Base-by-base conservation (phyloP, 1,140 invertebrate genomes). In the Drosophila carrolli region DNA sequence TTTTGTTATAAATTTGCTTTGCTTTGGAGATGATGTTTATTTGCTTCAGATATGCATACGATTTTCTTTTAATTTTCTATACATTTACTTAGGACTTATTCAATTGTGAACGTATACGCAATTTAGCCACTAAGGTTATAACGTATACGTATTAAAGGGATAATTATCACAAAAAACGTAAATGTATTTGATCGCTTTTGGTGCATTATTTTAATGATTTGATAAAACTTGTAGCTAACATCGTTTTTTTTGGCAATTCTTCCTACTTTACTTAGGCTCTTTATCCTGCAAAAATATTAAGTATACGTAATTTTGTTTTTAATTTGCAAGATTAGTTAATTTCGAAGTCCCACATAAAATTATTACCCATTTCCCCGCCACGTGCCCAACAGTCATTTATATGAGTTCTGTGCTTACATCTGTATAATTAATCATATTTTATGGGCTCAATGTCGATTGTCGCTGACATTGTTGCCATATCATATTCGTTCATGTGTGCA, bases 381-480 rank as follows among this genome's bases (percentile, higher is more conserved):
- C 48, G 43, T 6, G 29, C n/a, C 38, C 61, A 4, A 14, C 38
- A 19, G 27, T n/a, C 59, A 47, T 59, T 67, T 57, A 27, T 60
- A 32, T 40, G 23, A 35, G 27, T 9, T 53, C 61, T 44, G 56
- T 43, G 63, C 70, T 60, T 57, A 74, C 62, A 63, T 77, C 80
- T 81, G 65, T 71, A 62, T 82, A 75, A 82, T 82, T 78, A 78
- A 82, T 83, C 80, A 75, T 74, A 66, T 81, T 81, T 81, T 76
- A 81, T 80, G 72, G 72, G 72, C 47, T 40, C 55, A 47, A 27
- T 73, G 71, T 41, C 71, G 41, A 74, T 74, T 62, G 48, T 41
- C 41, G 47, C 46, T 14, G 56, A 40, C 70, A 41, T 53, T 77
- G 51, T 77, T 44, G 67, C 66, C 67, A 35, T 48, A 71, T 71